These are phyloP conservation scores for Heteromormyrus szaboi DNA, from an alignment of 2,797 vertebrate species.

Conservation along the genomic window DNA sequence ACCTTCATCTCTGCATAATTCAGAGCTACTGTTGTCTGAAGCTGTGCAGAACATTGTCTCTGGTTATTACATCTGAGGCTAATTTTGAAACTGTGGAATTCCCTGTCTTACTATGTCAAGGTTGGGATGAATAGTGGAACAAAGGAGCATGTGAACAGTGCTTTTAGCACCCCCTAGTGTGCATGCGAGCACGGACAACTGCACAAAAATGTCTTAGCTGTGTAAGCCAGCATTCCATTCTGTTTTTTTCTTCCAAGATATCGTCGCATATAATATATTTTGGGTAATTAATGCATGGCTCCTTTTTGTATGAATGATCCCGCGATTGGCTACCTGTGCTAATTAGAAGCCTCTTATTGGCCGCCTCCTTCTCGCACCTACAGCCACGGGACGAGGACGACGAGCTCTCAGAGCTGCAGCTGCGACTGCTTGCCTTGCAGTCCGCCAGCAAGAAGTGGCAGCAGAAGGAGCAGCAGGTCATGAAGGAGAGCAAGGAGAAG, in stretches of 20 bases:
- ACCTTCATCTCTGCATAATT: neutral
- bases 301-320: neutral
- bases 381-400: conserved; percentile 81
- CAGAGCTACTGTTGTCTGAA: neutral
- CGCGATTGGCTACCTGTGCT: neutral
- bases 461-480: conserved; percentile 91
- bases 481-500: conserved; percentile 93
- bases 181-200: neutral
- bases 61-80: neutral
- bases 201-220: neutral
- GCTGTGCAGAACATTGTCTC: neutral
- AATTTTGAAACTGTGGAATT: neutral
- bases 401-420: conserved; percentile 88
- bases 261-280: neutral
- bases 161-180: neutral
- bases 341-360: too few relatives aligned
- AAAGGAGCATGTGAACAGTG: neutral
- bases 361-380: neutral
- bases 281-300: neutral
- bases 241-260: neutral
- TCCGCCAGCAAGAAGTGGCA: conserved; percentile 98
- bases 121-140: neutral
- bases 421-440: conserved; percentile 90
- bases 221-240: neutral
- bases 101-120: neutral